These are phyloP conservation scores for Cyrtorhinus lividipennis DNA, from an alignment of 1,140 invertebrate species.

Conservation along the genomic window DNA sequence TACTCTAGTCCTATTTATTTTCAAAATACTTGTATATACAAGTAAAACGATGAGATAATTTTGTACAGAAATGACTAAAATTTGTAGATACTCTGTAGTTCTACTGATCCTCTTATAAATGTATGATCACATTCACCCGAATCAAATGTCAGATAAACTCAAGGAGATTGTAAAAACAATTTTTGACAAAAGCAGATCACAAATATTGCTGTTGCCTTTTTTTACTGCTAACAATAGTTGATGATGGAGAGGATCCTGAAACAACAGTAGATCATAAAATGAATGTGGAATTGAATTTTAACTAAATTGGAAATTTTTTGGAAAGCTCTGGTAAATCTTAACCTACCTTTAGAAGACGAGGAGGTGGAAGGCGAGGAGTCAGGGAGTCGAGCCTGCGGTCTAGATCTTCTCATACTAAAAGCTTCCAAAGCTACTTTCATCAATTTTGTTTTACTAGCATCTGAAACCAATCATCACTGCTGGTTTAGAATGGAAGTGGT, in stretches of 20 bases:
- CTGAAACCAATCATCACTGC: slow-evolving; percentile 9
- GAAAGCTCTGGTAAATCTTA: not conserved
- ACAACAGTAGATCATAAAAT: not conserved
- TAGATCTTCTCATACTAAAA: slow-evolving; percentile 14
- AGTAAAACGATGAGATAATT: not conserved
- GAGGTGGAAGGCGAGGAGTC: not conserved
- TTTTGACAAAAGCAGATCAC: slow-evolving; percentile 9
- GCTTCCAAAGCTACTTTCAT: slow-evolving; percentile 22
- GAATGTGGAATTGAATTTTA: not conserved
- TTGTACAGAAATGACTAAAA: not conserved
- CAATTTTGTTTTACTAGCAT: slow-evolving; percentile 17
- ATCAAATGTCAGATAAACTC: not conserved
- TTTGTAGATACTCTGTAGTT: too few relatives aligned
- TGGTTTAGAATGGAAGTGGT: not conserved
- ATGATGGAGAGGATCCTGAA: slow-evolving; percentile 3
- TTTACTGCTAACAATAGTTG: not conserved
- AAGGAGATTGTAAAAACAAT: not conserved
- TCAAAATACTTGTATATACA: too few relatives aligned
- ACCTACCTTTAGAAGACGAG: not conserved
- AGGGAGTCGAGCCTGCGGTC: not conserved
- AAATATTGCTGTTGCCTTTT: slow-evolving; percentile 14
- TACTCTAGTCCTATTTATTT: too few relatives aligned
- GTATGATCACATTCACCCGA: not conserved
- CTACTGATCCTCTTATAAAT: too few relatives aligned
- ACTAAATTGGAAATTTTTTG: not conserved